Conservation (phyloP, 2,797 vertebrate species). For the Manis crassicaudata region DNA sequence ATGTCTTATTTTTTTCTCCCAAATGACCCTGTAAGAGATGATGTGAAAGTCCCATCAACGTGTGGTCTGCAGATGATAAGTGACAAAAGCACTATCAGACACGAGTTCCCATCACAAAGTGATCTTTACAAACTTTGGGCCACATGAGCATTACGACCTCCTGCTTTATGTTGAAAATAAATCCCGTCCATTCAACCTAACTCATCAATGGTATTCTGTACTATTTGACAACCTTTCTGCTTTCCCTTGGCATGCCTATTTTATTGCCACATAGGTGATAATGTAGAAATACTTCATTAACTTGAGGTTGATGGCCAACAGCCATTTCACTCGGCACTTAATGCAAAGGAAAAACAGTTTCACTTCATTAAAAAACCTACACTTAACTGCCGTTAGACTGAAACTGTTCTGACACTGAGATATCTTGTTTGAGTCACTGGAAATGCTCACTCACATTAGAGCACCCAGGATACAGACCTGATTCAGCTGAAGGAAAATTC, state of each 20-base stretch:
- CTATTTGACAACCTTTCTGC: conserved; percentile 18
- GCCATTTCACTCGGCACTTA: conserved; percentile 41
- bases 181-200: neutral
- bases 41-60: neutral
- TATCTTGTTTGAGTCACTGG: conserved; percentile 20
- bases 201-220: neutral
- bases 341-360: conserved; percentile 31
- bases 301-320: neutral
- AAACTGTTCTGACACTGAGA: neutral
- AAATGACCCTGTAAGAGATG: neutral
- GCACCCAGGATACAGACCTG: neutral
- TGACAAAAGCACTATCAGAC: neutral
- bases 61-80: conserved; percentile 7
- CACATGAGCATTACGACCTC: neutral
- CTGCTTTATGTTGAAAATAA: neutral
- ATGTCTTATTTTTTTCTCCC: neutral
- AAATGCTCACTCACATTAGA: conserved; percentile 12
- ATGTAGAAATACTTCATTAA: conserved; percentile 65
- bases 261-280: conserved; percentile 49
- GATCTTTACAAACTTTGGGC: neutral
- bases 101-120: neutral
- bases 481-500: neutral
- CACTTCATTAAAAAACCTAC: conserved; percentile 63
- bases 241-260: neutral
- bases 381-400: neutral